phyloP scores from a whole-genome alignment of 2,113 vertebrate species.

The Nymphicus hollandicus region DNA sequence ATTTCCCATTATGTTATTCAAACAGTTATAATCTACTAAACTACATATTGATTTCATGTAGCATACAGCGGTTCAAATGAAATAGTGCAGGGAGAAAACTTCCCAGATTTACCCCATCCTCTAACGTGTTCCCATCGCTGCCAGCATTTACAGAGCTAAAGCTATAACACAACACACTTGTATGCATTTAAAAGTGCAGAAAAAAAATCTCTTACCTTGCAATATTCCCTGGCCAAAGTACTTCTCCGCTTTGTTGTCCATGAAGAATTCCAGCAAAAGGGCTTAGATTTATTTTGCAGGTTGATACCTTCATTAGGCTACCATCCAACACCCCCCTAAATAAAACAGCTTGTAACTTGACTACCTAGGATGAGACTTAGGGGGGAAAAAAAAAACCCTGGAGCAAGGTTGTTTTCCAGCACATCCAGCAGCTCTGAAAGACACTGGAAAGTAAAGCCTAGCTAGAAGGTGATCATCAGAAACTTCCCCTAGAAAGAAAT shows the following conservation, averaged over 20 bases:
- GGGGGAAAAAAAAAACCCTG: neutral
- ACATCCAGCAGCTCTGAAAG: constrained; percentile 49
- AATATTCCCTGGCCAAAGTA: constrained; percentile 67
- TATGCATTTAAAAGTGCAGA: neutral
- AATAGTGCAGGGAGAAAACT: neutral
- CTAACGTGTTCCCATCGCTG: neutral
- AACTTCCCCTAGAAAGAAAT: constrained; percentile 75
- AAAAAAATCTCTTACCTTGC: constrained; percentile 73
- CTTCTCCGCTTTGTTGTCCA: constrained; percentile 69
- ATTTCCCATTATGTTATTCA: neutral
- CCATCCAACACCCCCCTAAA: constrained; percentile 44
- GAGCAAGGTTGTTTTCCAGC: constrained; percentile 1
- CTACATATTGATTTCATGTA: neutral
- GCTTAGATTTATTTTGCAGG: constrained; percentile 71
- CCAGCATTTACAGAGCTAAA: neutral
- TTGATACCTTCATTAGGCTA: constrained; percentile 71
- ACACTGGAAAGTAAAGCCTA: constrained; percentile 51
- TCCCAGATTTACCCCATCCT: neutral
- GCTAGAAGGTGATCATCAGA: constrained; percentile 69
- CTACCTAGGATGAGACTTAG: neutral
- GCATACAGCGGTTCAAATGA: fast-evolving
- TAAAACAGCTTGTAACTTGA: neutral
- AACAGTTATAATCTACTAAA: neutral
- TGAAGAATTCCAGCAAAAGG: constrained; percentile 66
- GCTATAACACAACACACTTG: neutral